Percentiles rank a stretch among this genome's conserved stretches.
Evolutionary conservation across 2,113 vertebrate genomes (phyloP).

Genomic region (Phocoena sinus): DNA sequence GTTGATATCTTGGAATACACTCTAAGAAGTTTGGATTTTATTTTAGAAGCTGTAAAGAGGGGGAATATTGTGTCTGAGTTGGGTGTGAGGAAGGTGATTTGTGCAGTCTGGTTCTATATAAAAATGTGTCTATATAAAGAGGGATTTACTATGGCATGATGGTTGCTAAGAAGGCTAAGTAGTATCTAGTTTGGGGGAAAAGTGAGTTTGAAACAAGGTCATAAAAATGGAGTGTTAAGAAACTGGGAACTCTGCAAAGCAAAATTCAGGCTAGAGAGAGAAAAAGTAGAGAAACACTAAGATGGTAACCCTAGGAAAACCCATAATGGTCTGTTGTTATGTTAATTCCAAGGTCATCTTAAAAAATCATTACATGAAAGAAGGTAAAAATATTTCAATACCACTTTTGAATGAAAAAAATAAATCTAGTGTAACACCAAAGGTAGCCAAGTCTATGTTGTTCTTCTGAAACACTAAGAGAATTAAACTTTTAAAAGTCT

Average conservation of each 20-base stretch:
- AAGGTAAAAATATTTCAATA: slow-evolving; percentile 3
- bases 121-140: background rate
- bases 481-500: background rate
- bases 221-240: background rate
- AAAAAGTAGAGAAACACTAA: background rate
- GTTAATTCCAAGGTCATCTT: background rate
- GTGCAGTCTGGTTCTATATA: background rate
- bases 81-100: background rate
- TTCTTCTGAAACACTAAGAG: background rate
- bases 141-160: background rate
- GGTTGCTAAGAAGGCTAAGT: background rate
- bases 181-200: background rate
- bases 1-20: background rate
- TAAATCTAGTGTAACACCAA: background rate
- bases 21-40: background rate
- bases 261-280: background rate
- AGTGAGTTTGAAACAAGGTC: background rate
- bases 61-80: background rate
- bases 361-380: background rate
- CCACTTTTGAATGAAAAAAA: background rate
- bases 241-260: background rate
- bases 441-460: background rate
- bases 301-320: background rate
- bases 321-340: background rate
- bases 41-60: background rate